Percentiles rank a stretch among this genome's conserved stretches.
Evolutionary conservation across 1,140 invertebrate genomes (phyloP).

Genomic region (Nomia melanderi): DNA sequence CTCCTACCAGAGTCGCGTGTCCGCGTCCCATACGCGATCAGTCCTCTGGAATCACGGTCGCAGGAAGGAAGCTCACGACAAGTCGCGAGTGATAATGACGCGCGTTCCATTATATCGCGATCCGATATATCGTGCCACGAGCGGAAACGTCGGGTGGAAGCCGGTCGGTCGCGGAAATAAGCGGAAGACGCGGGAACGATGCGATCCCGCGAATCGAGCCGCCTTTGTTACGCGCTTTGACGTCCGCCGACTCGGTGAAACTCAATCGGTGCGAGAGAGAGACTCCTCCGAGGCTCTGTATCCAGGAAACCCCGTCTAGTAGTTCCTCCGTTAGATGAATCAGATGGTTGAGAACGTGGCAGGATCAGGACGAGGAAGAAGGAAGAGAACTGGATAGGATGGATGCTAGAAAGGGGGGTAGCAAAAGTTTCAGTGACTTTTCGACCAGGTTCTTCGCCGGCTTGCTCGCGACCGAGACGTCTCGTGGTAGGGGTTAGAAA

Average conservation of each 20-base stretch:
- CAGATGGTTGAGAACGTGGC: neutral
- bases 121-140: constrained; percentile 26
- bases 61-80: constrained; percentile 26
- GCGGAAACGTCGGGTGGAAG: neutral
- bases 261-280: too few species aligned
- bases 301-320: neutral
- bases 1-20: constrained; percentile 8
- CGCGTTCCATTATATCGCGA: constrained; percentile 38
- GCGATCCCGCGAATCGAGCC: constrained; percentile 49
- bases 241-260: constrained; percentile 15
- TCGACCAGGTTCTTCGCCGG: neutral
- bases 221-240: constrained; percentile 72
- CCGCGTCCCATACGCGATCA: too few species aligned
- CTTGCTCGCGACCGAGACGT: neutral
- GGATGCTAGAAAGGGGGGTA: neutral
- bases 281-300: neutral
- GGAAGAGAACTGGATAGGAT: neutral
- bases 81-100: constrained; percentile 44
- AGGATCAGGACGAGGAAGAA: too few species aligned
- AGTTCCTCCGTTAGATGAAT: neutral
- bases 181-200: constrained; percentile 10
- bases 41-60: constrained; percentile 4
- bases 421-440: neutral
- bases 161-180: neutral
- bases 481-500: constrained; percentile 35